A percentile compares a stretch with the other conserved stretches of the same genome.
These are phyloP conservation scores for Arrhamphus sclerolepis DNA, from an alignment of 2,797 vertebrate species.

Conservation along the genomic window DNA sequence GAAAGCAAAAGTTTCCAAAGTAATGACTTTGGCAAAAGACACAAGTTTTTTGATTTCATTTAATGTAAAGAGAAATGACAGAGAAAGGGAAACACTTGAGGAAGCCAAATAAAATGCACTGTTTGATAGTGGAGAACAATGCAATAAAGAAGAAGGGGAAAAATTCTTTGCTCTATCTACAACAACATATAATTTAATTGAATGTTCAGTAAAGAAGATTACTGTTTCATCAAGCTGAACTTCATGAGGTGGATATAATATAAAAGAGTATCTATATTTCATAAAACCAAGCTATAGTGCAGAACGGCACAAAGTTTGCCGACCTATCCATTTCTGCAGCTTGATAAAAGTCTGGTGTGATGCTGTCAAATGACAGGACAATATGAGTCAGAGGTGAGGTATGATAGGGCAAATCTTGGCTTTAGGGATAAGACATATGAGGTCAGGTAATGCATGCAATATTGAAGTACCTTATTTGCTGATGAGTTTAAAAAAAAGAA, in stretches of 20 bases:
- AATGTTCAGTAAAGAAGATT: conserved; percentile 66
- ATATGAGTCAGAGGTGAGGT: conserved; percentile 50
- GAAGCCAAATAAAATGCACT: conserved; percentile 63
- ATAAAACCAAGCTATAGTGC: conserved; percentile 35
- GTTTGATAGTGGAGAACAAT: conserved; percentile 49
- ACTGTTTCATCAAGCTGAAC: conserved; percentile 57
- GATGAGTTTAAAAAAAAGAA: conserved; percentile 12
- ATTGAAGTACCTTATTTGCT: conserved; percentile 22
- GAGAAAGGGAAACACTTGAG: conserved; percentile 32
- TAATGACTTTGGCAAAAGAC: conserved; percentile 64
- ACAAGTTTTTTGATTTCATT: conserved; percentile 67
- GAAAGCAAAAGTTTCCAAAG: conserved; percentile 61
- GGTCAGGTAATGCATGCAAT: conserved; percentile 51
- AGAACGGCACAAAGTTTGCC: conserved; percentile 52
- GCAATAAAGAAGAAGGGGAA: conserved; percentile 53
- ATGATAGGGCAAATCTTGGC: conserved; percentile 45
- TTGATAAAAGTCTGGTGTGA: conserved; percentile 62
- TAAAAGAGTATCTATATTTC: conserved; percentile 49
- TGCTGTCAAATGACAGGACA: conserved; percentile 58
- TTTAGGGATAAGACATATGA: conserved; percentile 42
- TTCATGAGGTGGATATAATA: conserved; percentile 53
- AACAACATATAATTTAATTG: conserved; percentile 63
- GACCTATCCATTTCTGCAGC: conserved; percentile 60
- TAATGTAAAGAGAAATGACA: conserved; percentile 52
- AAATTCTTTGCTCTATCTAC: conserved; percentile 35